phyloP scores from a whole-genome alignment of 2,888 invertebrate species.

The Atherix ibis region DNA sequence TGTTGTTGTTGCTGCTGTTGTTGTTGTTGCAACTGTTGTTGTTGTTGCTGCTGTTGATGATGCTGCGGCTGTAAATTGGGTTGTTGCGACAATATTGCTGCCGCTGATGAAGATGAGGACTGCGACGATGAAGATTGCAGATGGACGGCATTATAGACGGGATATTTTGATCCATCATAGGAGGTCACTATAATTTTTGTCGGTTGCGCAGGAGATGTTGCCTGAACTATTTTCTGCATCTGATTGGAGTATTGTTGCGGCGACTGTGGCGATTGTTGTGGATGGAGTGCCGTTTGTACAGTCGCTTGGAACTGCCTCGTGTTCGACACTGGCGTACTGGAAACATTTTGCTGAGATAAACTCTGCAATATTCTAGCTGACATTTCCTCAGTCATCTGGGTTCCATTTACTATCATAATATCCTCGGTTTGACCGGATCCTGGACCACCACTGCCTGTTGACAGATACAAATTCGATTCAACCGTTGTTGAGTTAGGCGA shows the following conservation, averaged over 20 bases:
- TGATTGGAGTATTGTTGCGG: constrained; percentile 4
- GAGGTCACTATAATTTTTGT: not conserved
- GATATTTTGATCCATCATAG: not conserved
- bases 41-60: constrained; percentile 3
- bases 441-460: too few species aligned
- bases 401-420: constrained; percentile 32
- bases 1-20: constrained; percentile 13
- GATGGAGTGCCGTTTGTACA: constrained; percentile 16
- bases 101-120: not conserved
- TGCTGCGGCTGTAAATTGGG: constrained; percentile 1
- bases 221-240: constrained; percentile 1
- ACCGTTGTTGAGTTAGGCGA: not conserved
- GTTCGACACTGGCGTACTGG: too few species aligned
- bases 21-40: constrained; percentile 3
- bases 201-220: not conserved
- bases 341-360: constrained; percentile 30
- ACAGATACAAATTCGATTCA: too few species aligned
- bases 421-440: constrained; percentile 26
- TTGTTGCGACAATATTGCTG: not conserved
- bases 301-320: constrained; percentile 13
- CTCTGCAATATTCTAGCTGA: constrained; percentile 32
- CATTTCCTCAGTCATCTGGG: constrained; percentile 31
- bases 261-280: constrained; percentile 8
- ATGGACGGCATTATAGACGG: not conserved
- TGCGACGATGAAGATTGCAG: not conserved